These are phyloP conservation scores for Drosophila yooni DNA, from an alignment of 2,888 invertebrate genomes.

Conservation along the genomic window DNA sequence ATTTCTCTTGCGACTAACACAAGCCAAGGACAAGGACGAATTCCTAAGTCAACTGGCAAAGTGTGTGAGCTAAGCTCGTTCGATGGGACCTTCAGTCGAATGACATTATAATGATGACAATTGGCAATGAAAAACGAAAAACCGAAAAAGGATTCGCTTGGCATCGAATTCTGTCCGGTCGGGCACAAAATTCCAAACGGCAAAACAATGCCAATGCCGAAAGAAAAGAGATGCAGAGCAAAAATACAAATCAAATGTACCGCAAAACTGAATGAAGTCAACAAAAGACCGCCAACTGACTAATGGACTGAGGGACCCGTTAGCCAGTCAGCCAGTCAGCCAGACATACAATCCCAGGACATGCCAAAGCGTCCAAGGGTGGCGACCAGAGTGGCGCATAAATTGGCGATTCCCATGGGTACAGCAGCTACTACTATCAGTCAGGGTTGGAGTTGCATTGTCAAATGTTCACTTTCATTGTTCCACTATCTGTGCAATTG, in stretches of 20 bases:
- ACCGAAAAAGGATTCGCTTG: conserved; percentile 55
- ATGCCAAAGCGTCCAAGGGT: conserved; percentile 36
- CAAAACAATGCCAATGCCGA: conserved; percentile 47
- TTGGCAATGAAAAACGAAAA: conserved; percentile 56
- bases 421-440: conserved; percentile 17
- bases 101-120: conserved; percentile 72
- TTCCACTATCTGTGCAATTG: conserved; percentile 32
- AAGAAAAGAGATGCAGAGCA: conserved; percentile 41
- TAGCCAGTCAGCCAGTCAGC: conserved; percentile 1
- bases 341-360: conserved; percentile 38
- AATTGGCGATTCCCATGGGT: conserved; percentile 78
- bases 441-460: conserved; percentile 54
- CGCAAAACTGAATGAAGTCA: conserved; percentile 79
- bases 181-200: conserved; percentile 42
- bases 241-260: conserved; percentile 79
- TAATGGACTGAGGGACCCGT: conserved; percentile 56
- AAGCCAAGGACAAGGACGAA: conserved; percentile 36
- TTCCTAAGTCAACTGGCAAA: conserved; percentile 32
- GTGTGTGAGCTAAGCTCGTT: conserved; percentile 30
- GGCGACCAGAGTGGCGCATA: conserved; percentile 66
- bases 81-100: conserved; percentile 42
- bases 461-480: conserved; percentile 74
- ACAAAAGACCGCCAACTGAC: conserved; percentile 66
- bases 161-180: conserved; percentile 24
- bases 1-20: conserved; percentile 42